A percentile compares a stretch with the other conserved stretches of the same genome.
Conservation (phyloP, 30 jellyfish, hydroid and myxozoan genomes). For the Nemopilema nomurai region DNA sequence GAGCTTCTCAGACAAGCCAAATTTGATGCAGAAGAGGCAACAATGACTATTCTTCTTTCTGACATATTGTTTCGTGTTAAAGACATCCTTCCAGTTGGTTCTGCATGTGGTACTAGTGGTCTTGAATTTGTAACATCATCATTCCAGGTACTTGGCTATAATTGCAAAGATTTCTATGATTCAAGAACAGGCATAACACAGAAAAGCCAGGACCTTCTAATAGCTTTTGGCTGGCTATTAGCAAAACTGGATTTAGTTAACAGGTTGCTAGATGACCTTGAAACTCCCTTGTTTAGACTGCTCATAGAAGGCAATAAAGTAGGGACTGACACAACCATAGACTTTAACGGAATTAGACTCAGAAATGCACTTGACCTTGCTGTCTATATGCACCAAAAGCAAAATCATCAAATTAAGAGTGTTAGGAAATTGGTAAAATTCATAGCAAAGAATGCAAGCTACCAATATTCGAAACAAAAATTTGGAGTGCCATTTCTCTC, state of each 20-base stretch:
- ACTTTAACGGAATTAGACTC: neutral
- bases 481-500: neutral
- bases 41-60: constrained; percentile 23
- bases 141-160: constrained; percentile 14
- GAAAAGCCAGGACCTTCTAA: constrained; percentile 76
- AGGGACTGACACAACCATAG: neutral
- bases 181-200: neutral
- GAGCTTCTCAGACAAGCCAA: constrained; percentile 89
- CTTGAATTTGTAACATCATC: constrained; percentile 8
- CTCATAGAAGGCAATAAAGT: neutral
- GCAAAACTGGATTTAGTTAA: constrained; percentile 31
- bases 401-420: neutral
- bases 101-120: neutral
- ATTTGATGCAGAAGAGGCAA: constrained; percentile 63
- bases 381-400: neutral
- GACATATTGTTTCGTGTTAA: neutral
- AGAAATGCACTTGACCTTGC: neutral
- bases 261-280: neutral
- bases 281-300: constrained; percentile 5
- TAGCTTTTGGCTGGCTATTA: constrained; percentile 72
- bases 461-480: neutral
- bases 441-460: neutral
- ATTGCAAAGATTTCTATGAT: constrained; percentile 15
- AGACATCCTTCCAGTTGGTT: neutral
- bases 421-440: neutral